These are phyloP conservation scores for Chionis minor DNA, from an alignment of 2,113 vertebrate species.

Conservation along the genomic window DNA sequence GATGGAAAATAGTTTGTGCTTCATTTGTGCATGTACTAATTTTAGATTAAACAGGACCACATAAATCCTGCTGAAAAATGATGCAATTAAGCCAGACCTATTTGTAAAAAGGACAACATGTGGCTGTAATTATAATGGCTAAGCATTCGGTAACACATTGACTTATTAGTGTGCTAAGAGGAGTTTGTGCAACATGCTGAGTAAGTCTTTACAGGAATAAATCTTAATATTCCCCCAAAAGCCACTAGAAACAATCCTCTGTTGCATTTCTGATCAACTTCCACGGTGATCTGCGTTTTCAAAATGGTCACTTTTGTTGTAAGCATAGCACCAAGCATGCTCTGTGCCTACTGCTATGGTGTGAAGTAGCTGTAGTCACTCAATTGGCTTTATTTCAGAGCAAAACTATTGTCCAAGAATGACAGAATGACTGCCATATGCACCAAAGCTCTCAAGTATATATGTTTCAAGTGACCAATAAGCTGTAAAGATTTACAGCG, in stretches of 20 bases:
- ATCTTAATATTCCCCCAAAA: constrained; percentile 53
- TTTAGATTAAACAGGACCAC: constrained; percentile 73
- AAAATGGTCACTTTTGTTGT: background rate
- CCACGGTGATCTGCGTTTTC: background rate
- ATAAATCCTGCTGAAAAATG: constrained; percentile 78
- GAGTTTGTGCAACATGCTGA: constrained; percentile 74
- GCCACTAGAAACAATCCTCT: constrained; percentile 5
- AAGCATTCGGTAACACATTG: constrained; percentile 70
- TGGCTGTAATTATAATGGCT: constrained; percentile 75
- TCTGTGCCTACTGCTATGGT: background rate
- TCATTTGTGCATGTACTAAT: constrained; percentile 75
- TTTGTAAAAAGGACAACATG: constrained; percentile 77
- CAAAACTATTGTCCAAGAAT: background rate
- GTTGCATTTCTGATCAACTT: constrained; percentile 34
- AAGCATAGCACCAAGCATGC: background rate
- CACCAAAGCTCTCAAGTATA: background rate
- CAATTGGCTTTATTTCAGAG: background rate
- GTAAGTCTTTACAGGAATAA: constrained; percentile 73
- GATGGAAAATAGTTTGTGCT: constrained; percentile 71
- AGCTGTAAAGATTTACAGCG: background rate
- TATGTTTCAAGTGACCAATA: background rate
- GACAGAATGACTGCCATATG: background rate
- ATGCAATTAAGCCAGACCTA: constrained; percentile 74
- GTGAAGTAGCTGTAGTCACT: background rate
- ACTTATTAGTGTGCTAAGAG: constrained; percentile 75